These are phyloP conservation scores for Cephus pulcher DNA, from an alignment of 2,888 invertebrate genomes.

Conservation along the genomic window DNA sequence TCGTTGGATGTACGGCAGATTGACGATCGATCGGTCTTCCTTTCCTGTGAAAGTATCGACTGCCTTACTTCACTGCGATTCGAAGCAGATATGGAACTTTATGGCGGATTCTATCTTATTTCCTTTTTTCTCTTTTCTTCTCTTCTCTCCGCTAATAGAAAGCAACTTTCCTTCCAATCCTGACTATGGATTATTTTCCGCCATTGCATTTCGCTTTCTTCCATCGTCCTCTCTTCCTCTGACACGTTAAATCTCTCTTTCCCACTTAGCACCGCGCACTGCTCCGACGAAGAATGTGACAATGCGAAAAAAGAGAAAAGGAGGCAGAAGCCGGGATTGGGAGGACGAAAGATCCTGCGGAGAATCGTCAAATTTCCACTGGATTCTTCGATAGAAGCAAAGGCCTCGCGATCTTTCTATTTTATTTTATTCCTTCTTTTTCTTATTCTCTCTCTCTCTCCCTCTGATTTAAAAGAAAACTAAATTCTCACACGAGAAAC, in stretches of 20 bases:
- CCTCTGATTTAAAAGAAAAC: not conserved
- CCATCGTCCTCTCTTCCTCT: not conserved
- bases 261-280: not conserved
- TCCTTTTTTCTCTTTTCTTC: too few relatives aligned
- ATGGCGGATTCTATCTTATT: not conserved
- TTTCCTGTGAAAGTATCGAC: not conserved
- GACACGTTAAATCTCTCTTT: not conserved
- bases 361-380: not conserved
- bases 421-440: not conserved
- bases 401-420: not conserved
- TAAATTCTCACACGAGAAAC: not conserved
- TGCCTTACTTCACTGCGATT: not conserved
- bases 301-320: not conserved
- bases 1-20: not conserved
- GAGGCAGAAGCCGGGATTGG: not conserved
- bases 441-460: not conserved
- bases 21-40: not conserved
- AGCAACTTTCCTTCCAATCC: constrained; percentile 24
- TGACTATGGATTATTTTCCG: constrained; percentile 1
- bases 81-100: not conserved
- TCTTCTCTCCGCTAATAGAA: constrained; percentile 12
- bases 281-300: not conserved
- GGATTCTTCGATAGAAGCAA: too few relatives aligned
- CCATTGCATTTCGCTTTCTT: constrained; percentile 5
- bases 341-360: not conserved